Percentiles rank a stretch among this genome's conserved stretches.
Conservation (phyloP, 2,888 invertebrate genomes). For the Leptinotarsa peninsularis region DNA sequence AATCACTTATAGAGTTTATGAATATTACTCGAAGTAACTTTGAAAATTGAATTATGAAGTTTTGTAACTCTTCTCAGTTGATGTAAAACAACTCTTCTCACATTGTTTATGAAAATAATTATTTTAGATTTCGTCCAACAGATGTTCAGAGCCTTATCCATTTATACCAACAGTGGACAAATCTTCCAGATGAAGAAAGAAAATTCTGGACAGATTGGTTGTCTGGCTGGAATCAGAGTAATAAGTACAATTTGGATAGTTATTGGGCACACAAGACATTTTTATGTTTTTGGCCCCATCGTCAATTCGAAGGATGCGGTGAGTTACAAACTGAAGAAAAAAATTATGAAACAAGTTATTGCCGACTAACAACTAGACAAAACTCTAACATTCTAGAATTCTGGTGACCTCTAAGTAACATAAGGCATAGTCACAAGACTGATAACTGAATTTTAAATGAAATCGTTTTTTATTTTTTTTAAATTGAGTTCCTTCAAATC, state of each 20-base stretch:
- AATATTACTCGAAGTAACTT: too few relatives aligned
- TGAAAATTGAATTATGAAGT: too few relatives aligned
- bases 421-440: too few relatives aligned
- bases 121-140: constrained; percentile 35
- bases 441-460: too few relatives aligned
- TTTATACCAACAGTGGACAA: constrained; percentile 36
- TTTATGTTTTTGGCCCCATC: constrained; percentile 15
- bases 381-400: not conserved
- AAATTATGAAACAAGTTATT: too few relatives aligned
- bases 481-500: too few relatives aligned
- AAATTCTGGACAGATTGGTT: constrained; percentile 55
- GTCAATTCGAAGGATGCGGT: constrained; percentile 2
- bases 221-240: constrained; percentile 64
- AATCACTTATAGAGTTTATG: too few relatives aligned
- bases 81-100: too few relatives aligned
- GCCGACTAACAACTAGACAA: not conserved
- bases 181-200: constrained; percentile 26
- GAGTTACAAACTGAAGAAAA: not conserved
- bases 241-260: constrained; percentile 65
- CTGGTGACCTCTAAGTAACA: too few relatives aligned
- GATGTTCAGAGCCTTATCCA: constrained; percentile 38
- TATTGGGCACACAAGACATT: constrained; percentile 34
- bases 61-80: too few relatives aligned
- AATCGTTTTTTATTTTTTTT: too few relatives aligned
- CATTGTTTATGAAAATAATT: too few relatives aligned